phyloP scores from a whole-genome alignment of 2,113 vertebrate genomes.

The Numida meleagris region DNA sequence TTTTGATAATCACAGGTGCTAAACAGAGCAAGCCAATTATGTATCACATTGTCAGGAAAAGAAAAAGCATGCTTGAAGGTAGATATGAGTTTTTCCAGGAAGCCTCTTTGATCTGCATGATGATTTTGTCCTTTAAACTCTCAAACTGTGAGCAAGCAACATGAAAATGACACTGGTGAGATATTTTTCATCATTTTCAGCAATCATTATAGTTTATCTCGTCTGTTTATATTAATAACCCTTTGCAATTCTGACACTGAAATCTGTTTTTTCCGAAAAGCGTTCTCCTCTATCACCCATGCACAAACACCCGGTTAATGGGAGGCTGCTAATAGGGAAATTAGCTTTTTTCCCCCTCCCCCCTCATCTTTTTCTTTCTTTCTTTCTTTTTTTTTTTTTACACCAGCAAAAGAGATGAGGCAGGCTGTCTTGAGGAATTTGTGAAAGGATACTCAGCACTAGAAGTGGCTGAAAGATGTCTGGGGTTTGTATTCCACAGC shows the following conservation, averaged over 20 bases:
- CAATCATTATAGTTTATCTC: not conserved
- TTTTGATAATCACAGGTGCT: not conserved
- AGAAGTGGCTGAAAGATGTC: not conserved
- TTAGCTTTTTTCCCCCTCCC: not conserved
- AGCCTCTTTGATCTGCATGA: not conserved
- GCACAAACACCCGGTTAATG: not conserved
- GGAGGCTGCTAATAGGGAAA: not conserved
- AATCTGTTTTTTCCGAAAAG: not conserved
- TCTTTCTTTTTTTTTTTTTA: not conserved
- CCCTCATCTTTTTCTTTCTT: not conserved
- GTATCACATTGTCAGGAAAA: not conserved
- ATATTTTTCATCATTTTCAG: constrained; percentile 11
- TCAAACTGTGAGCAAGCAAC: not conserved
- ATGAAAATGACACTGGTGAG: not conserved
- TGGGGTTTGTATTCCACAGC: not conserved
- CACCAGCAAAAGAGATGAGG: not conserved
- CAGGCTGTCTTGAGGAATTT: not conserved
- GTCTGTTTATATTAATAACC: constrained; percentile 10
- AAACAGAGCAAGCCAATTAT: not conserved
- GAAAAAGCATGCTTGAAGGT: not conserved
- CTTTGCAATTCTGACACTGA: not conserved
- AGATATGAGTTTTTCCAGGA: not conserved
- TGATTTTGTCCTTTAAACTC: not conserved
- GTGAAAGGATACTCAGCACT: not conserved
- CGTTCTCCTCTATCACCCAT: not conserved